Conservation (phyloP, 2,888 invertebrate genomes). For the Ormyrus labotus region DNA sequence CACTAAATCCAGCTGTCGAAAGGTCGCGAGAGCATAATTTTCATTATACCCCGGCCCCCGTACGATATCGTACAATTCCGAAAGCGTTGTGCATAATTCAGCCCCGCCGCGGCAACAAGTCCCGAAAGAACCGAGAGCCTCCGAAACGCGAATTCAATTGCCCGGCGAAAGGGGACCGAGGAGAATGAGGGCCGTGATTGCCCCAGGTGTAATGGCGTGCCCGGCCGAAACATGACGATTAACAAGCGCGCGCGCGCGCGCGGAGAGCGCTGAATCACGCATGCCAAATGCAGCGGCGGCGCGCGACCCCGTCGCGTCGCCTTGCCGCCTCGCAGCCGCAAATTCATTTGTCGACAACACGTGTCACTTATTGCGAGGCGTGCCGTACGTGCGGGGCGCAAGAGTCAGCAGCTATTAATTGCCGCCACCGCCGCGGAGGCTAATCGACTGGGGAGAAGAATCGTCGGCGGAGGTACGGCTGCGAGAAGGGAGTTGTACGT, state of each 20-base stretch:
- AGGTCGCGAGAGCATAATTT: no score
- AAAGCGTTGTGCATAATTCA: no score
- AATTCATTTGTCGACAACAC: slow-evolving; percentile 68
- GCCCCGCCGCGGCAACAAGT: no score
- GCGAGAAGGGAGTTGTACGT: no score
- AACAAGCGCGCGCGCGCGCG: slow-evolving; percentile 61
- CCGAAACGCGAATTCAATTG: slow-evolving; percentile 39
- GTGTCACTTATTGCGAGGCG: slow-evolving; percentile 65
- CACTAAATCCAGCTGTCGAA: no score
- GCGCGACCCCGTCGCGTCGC: neutral
- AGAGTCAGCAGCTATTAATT: slow-evolving; percentile 22
- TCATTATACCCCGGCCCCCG: no score
- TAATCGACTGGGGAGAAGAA: no score
- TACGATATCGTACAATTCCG: no score
- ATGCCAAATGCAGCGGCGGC: slow-evolving; percentile 61
- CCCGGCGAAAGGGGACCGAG: neutral
- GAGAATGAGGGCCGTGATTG: slow-evolving; percentile 47
- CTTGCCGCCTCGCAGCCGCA: slow-evolving; percentile 55
- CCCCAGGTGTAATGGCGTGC: slow-evolving; percentile 58
- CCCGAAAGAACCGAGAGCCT: no score
- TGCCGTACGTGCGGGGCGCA: neutral
- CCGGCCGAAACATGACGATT: slow-evolving; percentile 60
- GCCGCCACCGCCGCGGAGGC: neutral
- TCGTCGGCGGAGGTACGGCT: no score
- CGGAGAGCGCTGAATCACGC: slow-evolving; percentile 59